Evolutionary conservation across 2,797 vertebrate species (phyloP).

Genomic region (Takifugu rubripes): DNA sequence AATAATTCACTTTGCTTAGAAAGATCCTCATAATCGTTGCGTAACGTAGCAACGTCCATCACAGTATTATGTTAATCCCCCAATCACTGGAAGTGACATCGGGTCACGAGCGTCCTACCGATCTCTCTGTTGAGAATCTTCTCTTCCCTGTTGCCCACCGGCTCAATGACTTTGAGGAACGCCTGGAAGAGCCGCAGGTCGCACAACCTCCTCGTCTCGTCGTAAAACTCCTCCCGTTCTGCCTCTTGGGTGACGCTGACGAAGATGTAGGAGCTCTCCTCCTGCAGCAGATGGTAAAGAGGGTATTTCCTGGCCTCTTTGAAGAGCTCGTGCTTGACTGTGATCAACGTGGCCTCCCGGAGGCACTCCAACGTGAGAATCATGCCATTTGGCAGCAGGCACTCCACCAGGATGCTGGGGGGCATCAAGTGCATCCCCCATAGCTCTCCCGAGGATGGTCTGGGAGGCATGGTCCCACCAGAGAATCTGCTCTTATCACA

Average conservation of each 20-base stretch:
- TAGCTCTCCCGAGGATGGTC: conserved; percentile 95
- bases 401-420: conserved; percentile 95
- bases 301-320: conserved; percentile 97
- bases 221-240: conserved; percentile 97
- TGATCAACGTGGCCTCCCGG: conserved; percentile 94
- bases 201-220: conserved; percentile 94
- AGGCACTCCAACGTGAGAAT: conserved; percentile 98
- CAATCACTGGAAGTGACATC: neutral
- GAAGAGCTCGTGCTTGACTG: conserved; percentile 97
- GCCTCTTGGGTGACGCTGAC: conserved; percentile 98
- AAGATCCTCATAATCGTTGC: neutral
- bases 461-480: conserved; percentile 87
- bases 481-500: conserved; percentile 47
- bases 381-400: conserved; percentile 97
- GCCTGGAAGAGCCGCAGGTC: conserved; percentile 96
- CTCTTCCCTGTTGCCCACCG: conserved; percentile 97
- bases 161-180: conserved; percentile 98
- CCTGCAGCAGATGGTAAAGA: conserved; percentile 94
- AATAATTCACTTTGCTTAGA: conserved; percentile 5
- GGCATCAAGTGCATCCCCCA: conserved; percentile 99
- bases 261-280: conserved; percentile 98
- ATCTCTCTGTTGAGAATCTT: conserved; percentile 99
- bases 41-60: neutral
- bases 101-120: conserved; percentile 71
- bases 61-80: conserved; percentile 18